Conservation (phyloP, 2,888 invertebrate genomes). For the Sarcophaga caerulescens region DNA sequence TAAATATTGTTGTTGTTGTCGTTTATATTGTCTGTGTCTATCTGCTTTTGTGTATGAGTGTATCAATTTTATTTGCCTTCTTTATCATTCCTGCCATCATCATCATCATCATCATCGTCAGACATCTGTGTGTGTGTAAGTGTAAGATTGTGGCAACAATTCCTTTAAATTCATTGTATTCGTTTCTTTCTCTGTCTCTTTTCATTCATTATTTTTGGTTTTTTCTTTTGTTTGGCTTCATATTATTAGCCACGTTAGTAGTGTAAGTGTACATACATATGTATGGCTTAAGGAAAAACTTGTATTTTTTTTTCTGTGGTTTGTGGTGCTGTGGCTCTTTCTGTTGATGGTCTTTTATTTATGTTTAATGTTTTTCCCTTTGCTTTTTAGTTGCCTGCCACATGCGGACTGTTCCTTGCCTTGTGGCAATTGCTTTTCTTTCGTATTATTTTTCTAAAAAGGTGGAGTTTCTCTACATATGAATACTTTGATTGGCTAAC, state of each 20-base stretch:
- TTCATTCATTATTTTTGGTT: neutral
- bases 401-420: constrained; percentile 44
- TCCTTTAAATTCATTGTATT: constrained; percentile 43
- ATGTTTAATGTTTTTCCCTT: constrained; percentile 21
- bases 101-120: constrained; percentile 15
- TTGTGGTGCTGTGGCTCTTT: constrained; percentile 26
- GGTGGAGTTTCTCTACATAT: constrained; percentile 63
- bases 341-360: neutral
- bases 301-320: constrained; percentile 49
- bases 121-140: constrained; percentile 44
- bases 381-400: constrained; percentile 31
- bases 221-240: neutral
- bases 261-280: neutral
- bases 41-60: constrained; percentile 51
- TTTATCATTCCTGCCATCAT: constrained; percentile 63
- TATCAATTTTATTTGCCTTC: constrained; percentile 66
- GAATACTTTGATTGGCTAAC: constrained; percentile 64
- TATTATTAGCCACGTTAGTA: neutral
- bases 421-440: neutral
- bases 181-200: too few relatives aligned
- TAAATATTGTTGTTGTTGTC: constrained; percentile 17
- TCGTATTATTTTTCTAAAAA: constrained; percentile 51
- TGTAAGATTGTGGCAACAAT: constrained; percentile 38
- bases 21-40: constrained; percentile 33
- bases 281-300: constrained; percentile 53